phyloP scores from a whole-genome alignment of 2,797 vertebrate genomes.

The Acanthopagrus latus region DNA sequence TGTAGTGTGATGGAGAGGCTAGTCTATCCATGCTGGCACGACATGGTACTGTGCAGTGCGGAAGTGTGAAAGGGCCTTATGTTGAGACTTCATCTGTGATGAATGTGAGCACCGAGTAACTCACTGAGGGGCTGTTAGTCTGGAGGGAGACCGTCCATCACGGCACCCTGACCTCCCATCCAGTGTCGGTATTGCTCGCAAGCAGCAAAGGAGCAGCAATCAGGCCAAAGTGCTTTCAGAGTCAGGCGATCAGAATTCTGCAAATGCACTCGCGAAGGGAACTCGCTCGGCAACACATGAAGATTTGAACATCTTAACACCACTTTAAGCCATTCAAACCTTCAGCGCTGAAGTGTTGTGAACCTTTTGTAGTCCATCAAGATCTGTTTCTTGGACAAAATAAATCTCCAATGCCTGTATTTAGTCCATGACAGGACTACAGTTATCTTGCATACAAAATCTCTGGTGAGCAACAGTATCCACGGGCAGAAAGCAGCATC shows the following conservation, averaged over 20 bases:
- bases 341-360: background rate
- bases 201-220: constrained; percentile 37
- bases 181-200: constrained; percentile 27
- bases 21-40: constrained; percentile 50
- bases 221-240: constrained; percentile 46
- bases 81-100: constrained; percentile 54
- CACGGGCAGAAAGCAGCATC: no score
- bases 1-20: constrained; percentile 62
- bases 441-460: no score
- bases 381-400: background rate
- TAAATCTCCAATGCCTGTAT: background rate
- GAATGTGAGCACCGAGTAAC: constrained; percentile 54
- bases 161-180: constrained; percentile 48
- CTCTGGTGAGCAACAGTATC: no score
- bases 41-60: constrained; percentile 29
- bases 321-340: constrained; percentile 49
- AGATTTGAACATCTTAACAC: constrained; percentile 40
- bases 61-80: constrained; percentile 53
- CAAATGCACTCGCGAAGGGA: constrained; percentile 28
- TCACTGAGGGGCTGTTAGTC: constrained; percentile 44
- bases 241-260: constrained; percentile 45
- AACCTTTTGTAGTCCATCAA: background rate
- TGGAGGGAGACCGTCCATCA: constrained; percentile 42
- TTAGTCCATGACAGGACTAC: background rate
- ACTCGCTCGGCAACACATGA: constrained; percentile 23